Base-by-base conservation (phyloP, 1,140 invertebrate genomes). In the Drosophila murphyi region DNA sequence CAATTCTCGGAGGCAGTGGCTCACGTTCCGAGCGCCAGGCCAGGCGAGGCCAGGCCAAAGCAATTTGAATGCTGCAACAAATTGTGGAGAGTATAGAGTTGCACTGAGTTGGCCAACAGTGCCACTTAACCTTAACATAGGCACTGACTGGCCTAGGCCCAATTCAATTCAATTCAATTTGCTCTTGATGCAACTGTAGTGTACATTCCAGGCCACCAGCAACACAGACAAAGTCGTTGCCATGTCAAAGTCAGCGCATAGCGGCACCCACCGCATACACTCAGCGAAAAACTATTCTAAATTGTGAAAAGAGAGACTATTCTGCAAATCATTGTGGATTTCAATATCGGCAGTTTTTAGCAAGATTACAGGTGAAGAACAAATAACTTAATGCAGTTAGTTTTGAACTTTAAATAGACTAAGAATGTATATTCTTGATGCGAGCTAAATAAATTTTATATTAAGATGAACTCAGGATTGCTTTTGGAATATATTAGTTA, bases 71-170 rank as follows among this genome's bases (percentile, higher is more conserved):
- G 67, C 54, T 47, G 52, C 47, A 60, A 45, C 60, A 78, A 82
- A 80, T 88, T 83, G 83, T 47, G 5, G 63, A 71, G 70, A 10
- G 48, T 59, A 52, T 61, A 64, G 70, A 79, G 60, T 37, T 20
- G 20, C 20, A 39, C 32, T 32, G 5, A 47, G 43, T n/a, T 73
- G 56, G 67, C 56, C 83, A 88, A 88, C 77, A 75, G 39, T 85
- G 85, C 77, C 85, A 88, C 85, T 88, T 88, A 88, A 81, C 76
- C 85, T 57, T 65, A 64, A 72, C 31, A 60, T 20, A 70, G 35
- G 32, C 63, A 34, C 48, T 43, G 48, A 43, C 10, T 43, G 29
- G 43, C 57, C 12, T 31, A 31, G 10, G 29, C 41, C 60, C 34
- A 69, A 45, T 34, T 65, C 56, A 68, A 70, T 78, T 71, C 43